Conservation (phyloP, 1,140 invertebrate species). For the Drosophila arizonae region DNA sequence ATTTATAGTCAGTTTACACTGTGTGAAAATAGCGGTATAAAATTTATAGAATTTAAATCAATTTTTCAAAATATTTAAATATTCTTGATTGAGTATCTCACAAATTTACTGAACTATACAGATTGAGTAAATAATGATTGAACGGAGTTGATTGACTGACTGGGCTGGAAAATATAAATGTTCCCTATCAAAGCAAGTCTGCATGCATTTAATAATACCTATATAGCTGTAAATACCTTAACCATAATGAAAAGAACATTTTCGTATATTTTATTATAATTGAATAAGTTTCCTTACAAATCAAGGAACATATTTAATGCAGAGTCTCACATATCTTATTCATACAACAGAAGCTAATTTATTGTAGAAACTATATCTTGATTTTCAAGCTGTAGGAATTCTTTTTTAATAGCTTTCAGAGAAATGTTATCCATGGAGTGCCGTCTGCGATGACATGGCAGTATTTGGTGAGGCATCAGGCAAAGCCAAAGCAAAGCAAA, state of each 20-base stretch:
- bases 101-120: too few relatives aligned
- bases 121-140: too few relatives aligned
- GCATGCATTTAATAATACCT: too few relatives aligned
- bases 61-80: too few relatives aligned
- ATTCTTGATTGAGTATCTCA: too few relatives aligned
- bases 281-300: background rate
- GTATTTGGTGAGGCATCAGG: slow-evolving; percentile 43
- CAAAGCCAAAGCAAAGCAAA: slow-evolving; percentile 22
- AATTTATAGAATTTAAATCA: background rate
- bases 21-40: background rate
- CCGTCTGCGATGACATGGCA: slow-evolving; percentile 56
- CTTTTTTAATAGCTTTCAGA: slow-evolving; percentile 9
- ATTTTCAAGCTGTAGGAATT: background rate
- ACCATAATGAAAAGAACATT: background rate
- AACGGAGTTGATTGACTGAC: too few relatives aligned
- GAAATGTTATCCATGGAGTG: background rate
- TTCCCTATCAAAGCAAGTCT: too few relatives aligned
- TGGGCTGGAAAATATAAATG: too few relatives aligned
- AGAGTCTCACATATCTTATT: background rate
- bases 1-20: slow-evolving; percentile 2
- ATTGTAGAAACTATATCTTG: background rate
- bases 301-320: background rate
- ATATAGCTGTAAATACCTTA: background rate
- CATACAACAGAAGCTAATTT: background rate
- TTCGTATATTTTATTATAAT: background rate